A percentile compares a stretch with the other conserved stretches of the same genome.
Conservation (phyloP, 1,140 invertebrate species). For the Batillaria attramentaria region DNA sequence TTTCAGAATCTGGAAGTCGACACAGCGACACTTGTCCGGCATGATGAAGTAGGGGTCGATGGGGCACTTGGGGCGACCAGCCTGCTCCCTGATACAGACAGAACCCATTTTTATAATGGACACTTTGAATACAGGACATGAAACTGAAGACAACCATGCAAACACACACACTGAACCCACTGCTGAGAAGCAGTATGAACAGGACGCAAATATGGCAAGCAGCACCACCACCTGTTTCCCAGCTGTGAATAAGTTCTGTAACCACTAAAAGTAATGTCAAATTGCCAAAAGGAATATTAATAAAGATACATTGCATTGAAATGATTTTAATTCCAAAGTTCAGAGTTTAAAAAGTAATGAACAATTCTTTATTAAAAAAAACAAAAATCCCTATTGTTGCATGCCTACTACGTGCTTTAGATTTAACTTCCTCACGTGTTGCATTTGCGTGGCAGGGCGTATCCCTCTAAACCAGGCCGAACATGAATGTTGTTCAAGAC, state of each 20-base stretch:
- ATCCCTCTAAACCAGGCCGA: constrained; percentile 96
- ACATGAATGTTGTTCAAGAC: constrained; percentile 91
- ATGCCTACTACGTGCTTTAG: not conserved
- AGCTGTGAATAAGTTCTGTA: not conserved
- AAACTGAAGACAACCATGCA: not conserved
- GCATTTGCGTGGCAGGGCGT: constrained; percentile 96
- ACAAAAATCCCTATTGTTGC: not conserved
- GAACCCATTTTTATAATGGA: constrained; percentile 25
- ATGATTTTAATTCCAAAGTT: not conserved
- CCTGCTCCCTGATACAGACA: constrained; percentile 81
- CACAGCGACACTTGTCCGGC: constrained; percentile 97
- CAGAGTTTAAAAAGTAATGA: not conserved
- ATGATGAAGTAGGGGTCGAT: constrained; percentile 98
- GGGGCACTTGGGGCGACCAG: constrained; percentile 85
- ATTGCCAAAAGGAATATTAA: not conserved
- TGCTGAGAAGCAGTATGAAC: not conserved
- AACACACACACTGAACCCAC: not conserved
- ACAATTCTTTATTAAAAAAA: not conserved
- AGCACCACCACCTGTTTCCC: not conserved
- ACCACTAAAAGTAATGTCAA: not conserved
- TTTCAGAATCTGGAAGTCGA: constrained; percentile 92
- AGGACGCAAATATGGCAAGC: not conserved
- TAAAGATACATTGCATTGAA: not conserved
- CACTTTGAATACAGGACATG: constrained; percentile 3
- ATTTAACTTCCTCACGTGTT: constrained; percentile 81